Evolutionary conservation across 2,797 vertebrate genomes (phyloP), one percentile per base, ranked within the genome.

Genomic region (Heliangelus exortis): DNA sequence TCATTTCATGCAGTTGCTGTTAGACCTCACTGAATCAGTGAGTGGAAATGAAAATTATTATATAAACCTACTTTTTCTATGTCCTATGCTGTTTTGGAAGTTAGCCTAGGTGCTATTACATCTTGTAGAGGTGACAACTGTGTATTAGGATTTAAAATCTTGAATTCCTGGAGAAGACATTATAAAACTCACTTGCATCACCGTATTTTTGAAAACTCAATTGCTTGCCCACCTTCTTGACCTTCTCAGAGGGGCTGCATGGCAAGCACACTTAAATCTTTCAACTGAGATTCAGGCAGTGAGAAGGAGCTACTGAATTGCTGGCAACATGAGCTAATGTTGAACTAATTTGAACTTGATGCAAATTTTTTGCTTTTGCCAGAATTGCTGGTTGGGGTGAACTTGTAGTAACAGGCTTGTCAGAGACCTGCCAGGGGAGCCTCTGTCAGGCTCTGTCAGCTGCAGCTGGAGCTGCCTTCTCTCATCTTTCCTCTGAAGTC

Each of bases 301-400:
- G 29, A 59, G 90, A 68, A 96, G 41, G 58, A 94, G 34, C 93
- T 92, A 84, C 92, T 81, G 89, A 93, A 92, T 12, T 87, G 39
- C 31, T 78, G 82, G 81, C 66, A 94, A 36, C 3, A 3, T 55
- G 87, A 81, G 54, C 45, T 92, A 50, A 79, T 7, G n/a, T 34
- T 97, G 93, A 97, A 95, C 94, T 94, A 80, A 96, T 71, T 84
- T 84, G 93, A 96, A 95, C 96, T 76, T 61, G 51, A 69, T 53
- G 86, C 68, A 90, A 31, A n/a, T 66, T 87, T 83, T 87, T 87
- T 10, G 4, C 11, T 6, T 68, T 91, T 87, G 75, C 89, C 34
- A 18, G 78, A 78, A 71, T 48, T 61, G 82, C 68, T 1, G 3
- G 13, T 57, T 77, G 65, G 61, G 82, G 82, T 3, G 58, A 93